These are phyloP conservation scores for Odontophorus gujanensis DNA, from an alignment of 2,113 vertebrate species.

Conservation along the genomic window DNA sequence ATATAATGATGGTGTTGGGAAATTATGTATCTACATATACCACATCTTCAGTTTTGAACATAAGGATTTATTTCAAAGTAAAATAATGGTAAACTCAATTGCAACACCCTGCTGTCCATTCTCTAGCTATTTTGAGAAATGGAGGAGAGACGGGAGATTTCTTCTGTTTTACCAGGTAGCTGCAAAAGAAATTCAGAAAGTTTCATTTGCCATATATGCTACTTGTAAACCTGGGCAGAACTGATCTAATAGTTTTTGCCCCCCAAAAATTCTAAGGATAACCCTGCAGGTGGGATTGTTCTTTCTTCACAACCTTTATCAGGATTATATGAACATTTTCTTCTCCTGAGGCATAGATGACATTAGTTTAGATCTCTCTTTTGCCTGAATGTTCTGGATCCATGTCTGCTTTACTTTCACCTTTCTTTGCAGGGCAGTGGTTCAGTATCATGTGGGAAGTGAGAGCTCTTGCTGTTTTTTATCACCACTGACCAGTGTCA, in stretches of 20 bases:
- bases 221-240: not conserved
- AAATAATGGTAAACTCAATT: not conserved
- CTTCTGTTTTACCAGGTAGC: not conserved
- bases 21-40: not conserved
- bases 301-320: fast-evolving
- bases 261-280: not conserved
- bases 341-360: not conserved
- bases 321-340: not conserved
- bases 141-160: not conserved
- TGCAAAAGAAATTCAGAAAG: not conserved
- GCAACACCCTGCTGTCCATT: not conserved
- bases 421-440: not conserved
- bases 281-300: not conserved
- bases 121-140: not conserved
- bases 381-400: not conserved
- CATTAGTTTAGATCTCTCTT: not conserved
- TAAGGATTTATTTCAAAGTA: not conserved
- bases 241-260: not conserved
- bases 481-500: not conserved
- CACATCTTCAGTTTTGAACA: not conserved
- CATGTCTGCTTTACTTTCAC: not conserved
- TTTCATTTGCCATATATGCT: not conserved
- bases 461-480: not conserved
- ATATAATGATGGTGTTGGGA: not conserved
- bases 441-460: not conserved